These are phyloP conservation scores for Mesorhabditis sp. DNA, from an alignment of 2,888 invertebrate species.

Conservation along the genomic window DNA sequence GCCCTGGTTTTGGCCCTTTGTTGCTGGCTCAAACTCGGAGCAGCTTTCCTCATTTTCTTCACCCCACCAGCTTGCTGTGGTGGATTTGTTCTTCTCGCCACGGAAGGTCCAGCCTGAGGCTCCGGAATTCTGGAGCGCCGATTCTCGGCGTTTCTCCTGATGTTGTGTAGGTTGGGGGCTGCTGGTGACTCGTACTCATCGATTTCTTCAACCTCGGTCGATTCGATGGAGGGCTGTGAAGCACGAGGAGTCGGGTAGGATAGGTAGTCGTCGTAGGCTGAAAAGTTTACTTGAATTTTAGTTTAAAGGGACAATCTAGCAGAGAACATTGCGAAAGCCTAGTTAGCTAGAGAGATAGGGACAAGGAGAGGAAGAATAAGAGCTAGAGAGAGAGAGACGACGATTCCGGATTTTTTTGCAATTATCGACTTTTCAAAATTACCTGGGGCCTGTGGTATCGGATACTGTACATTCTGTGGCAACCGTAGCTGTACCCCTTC, in stretches of 20 bases:
- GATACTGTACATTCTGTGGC: slow-evolving; percentile 7
- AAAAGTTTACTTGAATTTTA: neutral
- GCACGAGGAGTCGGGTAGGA: neutral
- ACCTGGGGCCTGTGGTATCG: neutral
- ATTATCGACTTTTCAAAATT: neutral
- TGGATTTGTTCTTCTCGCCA: neutral
- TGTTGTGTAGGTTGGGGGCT: neutral
- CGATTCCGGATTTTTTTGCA: too few relatives aligned
- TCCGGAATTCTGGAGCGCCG: neutral
- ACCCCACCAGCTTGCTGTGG: neutral
- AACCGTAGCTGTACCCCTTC: slow-evolving; percentile 38
- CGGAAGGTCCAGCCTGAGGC: neutral
- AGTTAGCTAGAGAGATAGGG: too few relatives aligned
- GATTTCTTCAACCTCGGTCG: neutral
- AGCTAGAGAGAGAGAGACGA: too few relatives aligned
- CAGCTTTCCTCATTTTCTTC: neutral
- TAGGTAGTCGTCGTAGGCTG: neutral
- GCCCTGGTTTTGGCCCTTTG: too few relatives aligned
- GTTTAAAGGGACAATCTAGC: too few relatives aligned
- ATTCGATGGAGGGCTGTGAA: neutral
- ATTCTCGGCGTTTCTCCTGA: neutral
- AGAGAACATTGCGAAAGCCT: too few relatives aligned
- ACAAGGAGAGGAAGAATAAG: too few relatives aligned
- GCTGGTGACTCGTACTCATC: neutral
- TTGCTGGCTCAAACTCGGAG: neutral